Base-by-base conservation (phyloP, 1,140 invertebrate species). In the Cydia fagiglandana region DNA sequence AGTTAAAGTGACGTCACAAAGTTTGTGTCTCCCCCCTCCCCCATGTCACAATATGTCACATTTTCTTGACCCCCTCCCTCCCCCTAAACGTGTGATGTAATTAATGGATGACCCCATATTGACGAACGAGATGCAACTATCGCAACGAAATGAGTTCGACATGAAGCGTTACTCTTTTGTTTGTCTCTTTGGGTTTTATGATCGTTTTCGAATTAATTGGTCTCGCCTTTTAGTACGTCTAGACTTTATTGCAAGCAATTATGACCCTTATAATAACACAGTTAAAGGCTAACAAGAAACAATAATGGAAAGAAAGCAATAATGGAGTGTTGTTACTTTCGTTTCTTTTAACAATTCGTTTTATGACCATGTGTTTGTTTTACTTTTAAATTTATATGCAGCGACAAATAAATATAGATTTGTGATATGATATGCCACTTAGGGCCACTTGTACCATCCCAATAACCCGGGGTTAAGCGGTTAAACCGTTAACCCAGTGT, bases 161-260 rank as follows among this genome's bases (percentile, higher is more conserved):
- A 47, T 15, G 20, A 24, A 7, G 56, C n/a, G 50, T 53, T 53
- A 61, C 56, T 20, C 64, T 66, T 66, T 66, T 66, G 28, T 66
- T 66, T 34, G 12, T n/a, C 15, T 30, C 9, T 64, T 64, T 24
- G 13, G 28, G 2, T 0, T 66, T 66, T 66, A 66, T 38, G 15
- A 66, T 66, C 28, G 15, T 66, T 38, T 66, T 34, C 64, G 13
- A 66, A 66, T 66, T 66, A 66, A 66, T 66, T 66, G 15, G 64
- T 66, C 64, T 66, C 24, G 28, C 64, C 30, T 34, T 66, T 66
- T 38, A 38, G 28, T 6, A 34, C 64, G 28, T 66, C 64, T 66
- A 66, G 64, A 66, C 28, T 66, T 30, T n/a, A 34, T 15, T 13
- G 15, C 28, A n/a, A 10, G 64, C 30, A 61, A 24, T 61, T 61